Evolutionary conservation across 1,140 invertebrate genomes (phyloP).

Genomic region (Samia ricini): DNA sequence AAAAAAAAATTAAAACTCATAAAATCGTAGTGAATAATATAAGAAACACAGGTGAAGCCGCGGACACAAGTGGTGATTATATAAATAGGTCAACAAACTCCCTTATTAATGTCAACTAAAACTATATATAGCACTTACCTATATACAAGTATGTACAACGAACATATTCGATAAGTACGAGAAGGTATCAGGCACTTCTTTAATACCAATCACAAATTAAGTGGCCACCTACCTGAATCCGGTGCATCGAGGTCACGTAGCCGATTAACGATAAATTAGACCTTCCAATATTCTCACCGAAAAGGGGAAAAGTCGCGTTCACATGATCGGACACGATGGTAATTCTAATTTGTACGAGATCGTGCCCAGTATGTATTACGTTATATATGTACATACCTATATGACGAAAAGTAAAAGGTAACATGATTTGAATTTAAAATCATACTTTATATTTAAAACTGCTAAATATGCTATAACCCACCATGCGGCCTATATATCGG

Average conservation of each 20-base stretch:
- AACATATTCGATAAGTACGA: constrained; percentile 1
- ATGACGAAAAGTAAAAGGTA: not conserved
- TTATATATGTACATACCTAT: not conserved
- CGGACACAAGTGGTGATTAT: too few relatives aligned
- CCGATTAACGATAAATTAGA: constrained; percentile 22
- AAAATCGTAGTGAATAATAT: too few relatives aligned
- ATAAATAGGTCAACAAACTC: not conserved
- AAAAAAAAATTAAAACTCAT: too few relatives aligned
- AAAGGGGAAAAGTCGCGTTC: constrained; percentile 42
- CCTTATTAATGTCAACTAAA: not conserved
- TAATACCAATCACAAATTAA: constrained; percentile 1
- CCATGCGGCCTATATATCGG: too few relatives aligned
- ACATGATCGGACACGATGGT: constrained; percentile 39
- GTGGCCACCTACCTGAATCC: constrained; percentile 12
- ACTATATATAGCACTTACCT: too few relatives aligned
- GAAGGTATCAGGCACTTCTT: not conserved
- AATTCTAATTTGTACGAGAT: constrained; percentile 36
- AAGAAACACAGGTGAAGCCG: too few relatives aligned
- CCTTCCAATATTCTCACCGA: constrained; percentile 42
- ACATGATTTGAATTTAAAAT: not conserved
- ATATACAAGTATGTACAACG: not conserved
- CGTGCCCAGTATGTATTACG: not conserved
- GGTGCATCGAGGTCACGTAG: constrained; percentile 13
- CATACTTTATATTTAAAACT: too few relatives aligned
- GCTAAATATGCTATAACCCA: not conserved